These are phyloP conservation scores for Argya squamiceps DNA, from an alignment of 2,797 vertebrate species.

Conservation along the genomic window DNA sequence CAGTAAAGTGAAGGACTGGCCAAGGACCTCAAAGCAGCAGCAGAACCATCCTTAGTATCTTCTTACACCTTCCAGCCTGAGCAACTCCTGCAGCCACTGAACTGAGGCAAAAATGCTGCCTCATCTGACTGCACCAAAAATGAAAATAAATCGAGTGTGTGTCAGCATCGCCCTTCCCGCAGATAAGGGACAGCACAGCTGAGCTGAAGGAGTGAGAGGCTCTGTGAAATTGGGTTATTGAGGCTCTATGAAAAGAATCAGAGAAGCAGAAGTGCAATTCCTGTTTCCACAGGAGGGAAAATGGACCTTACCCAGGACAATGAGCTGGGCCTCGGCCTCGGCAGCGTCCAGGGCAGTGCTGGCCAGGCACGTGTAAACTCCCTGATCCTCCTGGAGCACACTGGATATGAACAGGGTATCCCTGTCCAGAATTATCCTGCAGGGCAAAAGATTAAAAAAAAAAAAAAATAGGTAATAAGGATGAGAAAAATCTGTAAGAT, in stretches of 20 bases:
- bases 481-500: neutral
- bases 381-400: slow-evolving; percentile 85
- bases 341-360: slow-evolving; percentile 83
- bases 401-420: slow-evolving; percentile 86
- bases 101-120: neutral
- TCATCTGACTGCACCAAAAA: neutral
- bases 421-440: slow-evolving; percentile 84
- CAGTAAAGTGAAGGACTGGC: neutral
- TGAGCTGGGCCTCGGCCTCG: slow-evolving; percentile 74
- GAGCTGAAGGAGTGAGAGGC: neutral
- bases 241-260: neutral
- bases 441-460: neutral
- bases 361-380: slow-evolving; percentile 86
- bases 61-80: neutral
- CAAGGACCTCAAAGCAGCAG: neutral
- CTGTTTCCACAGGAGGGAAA: accelerated
- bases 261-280: neutral
- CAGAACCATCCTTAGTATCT: neutral
- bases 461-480: neutral
- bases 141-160: neutral
- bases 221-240: neutral
- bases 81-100: neutral
- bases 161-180: neutral
- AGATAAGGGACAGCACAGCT: neutral
- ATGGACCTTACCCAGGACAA: slow-evolving; percentile 86